Base-by-base conservation (phyloP, 2,888 invertebrate species). In the Drymonia ruficornis region DNA sequence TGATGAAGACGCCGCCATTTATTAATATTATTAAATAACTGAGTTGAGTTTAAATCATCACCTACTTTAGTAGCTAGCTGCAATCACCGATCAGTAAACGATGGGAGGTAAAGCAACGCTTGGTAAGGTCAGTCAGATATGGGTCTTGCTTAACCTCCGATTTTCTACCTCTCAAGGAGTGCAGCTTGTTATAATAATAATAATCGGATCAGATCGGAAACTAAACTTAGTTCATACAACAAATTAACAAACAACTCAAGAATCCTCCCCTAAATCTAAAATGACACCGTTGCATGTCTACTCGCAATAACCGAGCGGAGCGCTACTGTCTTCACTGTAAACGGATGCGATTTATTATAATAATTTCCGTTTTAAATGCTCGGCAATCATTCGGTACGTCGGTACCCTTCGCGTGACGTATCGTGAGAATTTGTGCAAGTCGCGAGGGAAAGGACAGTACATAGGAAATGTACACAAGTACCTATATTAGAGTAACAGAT, bases 261-360 rank as follows among this genome's bases (percentile, higher is more conserved):
- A 78, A 78, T 9, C 42, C 42, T 47, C 15, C 16, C 56, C 23
- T 52, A 48, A 57, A 67, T 68, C 69, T 75, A 65, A 83, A 86
- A 84, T 76, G 81, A 80, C 78, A 80, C 54, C 74, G 70, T 89
- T 74, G 89, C 89, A 85, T 89, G 89, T 65, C 73, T 58, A 61
- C 57, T 55, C n/a, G 72, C 80, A 72, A 85, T 89, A 84, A 87
- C 64, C 49, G 54, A 53, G 56, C 56, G 67, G 57, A 68, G 73
- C 77, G 74, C 75, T 65, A 75, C 82, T 83, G 84, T 86, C 84
- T 85, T 83, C 80, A 65, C 74, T 54, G 72, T 76, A 77, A 83
- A 71, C 83, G 85, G 83, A 80, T 77, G 76, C 81, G 70, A 85
- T 88, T 86, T 84, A 83, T 88, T 81, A 83, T 80, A 81, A 86